Percentiles rank a stretch among this genome's conserved stretches.
phyloP scores from a whole-genome alignment of 2,113 vertebrate species.

The Isichthys henryi region DNA sequence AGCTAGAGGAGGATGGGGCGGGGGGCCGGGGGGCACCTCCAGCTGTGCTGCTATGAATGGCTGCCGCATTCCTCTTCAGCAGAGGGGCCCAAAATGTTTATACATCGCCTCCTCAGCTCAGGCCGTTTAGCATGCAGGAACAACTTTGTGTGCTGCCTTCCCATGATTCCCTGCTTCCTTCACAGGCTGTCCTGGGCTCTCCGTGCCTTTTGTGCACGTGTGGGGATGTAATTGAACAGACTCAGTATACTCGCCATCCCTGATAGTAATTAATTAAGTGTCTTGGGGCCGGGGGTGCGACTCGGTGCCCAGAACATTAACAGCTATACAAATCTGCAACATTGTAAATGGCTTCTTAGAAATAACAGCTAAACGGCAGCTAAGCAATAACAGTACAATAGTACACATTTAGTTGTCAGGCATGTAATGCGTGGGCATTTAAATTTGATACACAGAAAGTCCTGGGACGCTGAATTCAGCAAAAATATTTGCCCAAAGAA shows the following conservation, averaged over 20 bases:
- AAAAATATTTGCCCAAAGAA: not conserved
- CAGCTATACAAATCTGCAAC: not conserved
- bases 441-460: not conserved
- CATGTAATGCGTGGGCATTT: not conserved
- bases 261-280: not conserved
- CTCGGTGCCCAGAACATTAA: not conserved
- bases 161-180: not conserved
- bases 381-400: not conserved
- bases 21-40: conserved; percentile 25
- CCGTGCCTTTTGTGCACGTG: no score
- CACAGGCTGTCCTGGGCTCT: not conserved
- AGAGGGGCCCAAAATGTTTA: conserved; percentile 7
- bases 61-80: conserved; percentile 24
- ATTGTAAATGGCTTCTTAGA: not conserved
- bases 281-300: not conserved
- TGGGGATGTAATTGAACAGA: not conserved
- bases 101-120: not conserved
- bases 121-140: not conserved
- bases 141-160: not conserved
- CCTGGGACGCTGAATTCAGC: not conserved
- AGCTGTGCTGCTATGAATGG: conserved; percentile 28
- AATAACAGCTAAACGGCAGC: not conserved
- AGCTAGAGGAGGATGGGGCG: not conserved
- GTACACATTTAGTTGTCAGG: not conserved
- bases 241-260: not conserved